Percentiles rank a stretch among this genome's conserved stretches.
Conservation (phyloP, 2,888 invertebrate genomes). For the Phortica okadai region DNA sequence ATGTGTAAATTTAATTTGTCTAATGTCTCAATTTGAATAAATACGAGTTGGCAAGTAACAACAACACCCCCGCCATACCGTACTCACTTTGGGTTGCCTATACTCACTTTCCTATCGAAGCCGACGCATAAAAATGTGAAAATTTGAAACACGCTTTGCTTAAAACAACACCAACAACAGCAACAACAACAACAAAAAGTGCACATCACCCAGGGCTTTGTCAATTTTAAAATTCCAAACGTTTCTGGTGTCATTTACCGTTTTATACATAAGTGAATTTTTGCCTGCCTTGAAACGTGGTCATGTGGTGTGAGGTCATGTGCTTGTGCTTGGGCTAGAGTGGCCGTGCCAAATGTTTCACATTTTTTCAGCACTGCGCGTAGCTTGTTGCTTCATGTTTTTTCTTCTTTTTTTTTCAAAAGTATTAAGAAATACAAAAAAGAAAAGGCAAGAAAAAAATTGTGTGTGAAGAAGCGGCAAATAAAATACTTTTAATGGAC, state of each 20-base stretch:
- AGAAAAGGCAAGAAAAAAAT: conserved; percentile 34
- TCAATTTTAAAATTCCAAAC: conserved; percentile 70
- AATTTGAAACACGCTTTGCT: conserved; percentile 39
- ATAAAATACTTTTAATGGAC: conserved; percentile 65
- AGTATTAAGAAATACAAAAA: conserved; percentile 48
- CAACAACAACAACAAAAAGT: conserved; percentile 13
- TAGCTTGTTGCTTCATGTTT: conserved; percentile 1
- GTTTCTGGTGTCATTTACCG: conserved; percentile 67
- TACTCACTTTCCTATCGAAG: neutral
- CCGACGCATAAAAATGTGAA: conserved; percentile 16
- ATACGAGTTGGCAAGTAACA: conserved; percentile 40
- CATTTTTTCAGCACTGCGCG: conserved; percentile 35
- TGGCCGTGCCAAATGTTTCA: conserved; percentile 59
- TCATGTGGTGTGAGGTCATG: conserved; percentile 18
- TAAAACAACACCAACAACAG: too few species aligned
- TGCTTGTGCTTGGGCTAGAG: too few species aligned
- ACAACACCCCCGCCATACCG: too few species aligned
- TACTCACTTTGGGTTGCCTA: too few species aligned
- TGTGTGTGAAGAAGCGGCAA: too few species aligned
- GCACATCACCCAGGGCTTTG: neutral
- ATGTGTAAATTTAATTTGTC: conserved; percentile 75
- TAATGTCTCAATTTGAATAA: conserved; percentile 75
- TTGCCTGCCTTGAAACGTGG: neutral
- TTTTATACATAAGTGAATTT: conserved; percentile 61
- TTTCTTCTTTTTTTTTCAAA: conserved; percentile 6